Percentiles rank a stretch among this genome's conserved stretches.
Conservation (phyloP, 2,113 vertebrate species). For the Hemiscyllium ocellatum region DNA sequence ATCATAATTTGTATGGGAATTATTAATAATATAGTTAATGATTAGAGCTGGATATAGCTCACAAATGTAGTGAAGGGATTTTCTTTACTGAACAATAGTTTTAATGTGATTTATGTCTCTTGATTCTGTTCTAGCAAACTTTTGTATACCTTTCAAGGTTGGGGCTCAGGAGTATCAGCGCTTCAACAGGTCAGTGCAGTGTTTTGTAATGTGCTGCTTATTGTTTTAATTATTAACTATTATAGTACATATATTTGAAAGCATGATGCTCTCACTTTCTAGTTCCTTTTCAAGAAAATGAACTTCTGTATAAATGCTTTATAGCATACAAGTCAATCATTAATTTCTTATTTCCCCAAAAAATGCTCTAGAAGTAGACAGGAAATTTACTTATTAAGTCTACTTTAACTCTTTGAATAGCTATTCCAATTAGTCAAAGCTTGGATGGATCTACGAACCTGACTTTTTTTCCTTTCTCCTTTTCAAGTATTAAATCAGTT, state of each 20-base stretch:
- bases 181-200: constrained; percentile 68
- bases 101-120: constrained; percentile 10
- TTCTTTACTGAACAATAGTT: neutral
- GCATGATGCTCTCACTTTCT: neutral
- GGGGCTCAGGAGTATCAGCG: constrained; percentile 71
- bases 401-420: neutral
- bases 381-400: no score
- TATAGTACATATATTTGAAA: neutral
- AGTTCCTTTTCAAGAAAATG: neutral
- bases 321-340: neutral
- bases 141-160: constrained; percentile 78
- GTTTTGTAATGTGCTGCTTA: neutral
- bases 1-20: neutral
- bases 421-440: neutral
- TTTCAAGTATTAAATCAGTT: neutral
- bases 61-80: neutral
- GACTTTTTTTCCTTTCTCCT: neutral
- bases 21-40: neutral
- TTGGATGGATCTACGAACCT: neutral
- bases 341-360: neutral
- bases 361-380: neutral
- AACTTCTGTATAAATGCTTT: neutral
- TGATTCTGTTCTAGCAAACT: constrained; percentile 69
- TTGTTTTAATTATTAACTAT: neutral
- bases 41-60: neutral